Conservation (phyloP, 2,113 vertebrate species). For the Verasper variegatus region DNA sequence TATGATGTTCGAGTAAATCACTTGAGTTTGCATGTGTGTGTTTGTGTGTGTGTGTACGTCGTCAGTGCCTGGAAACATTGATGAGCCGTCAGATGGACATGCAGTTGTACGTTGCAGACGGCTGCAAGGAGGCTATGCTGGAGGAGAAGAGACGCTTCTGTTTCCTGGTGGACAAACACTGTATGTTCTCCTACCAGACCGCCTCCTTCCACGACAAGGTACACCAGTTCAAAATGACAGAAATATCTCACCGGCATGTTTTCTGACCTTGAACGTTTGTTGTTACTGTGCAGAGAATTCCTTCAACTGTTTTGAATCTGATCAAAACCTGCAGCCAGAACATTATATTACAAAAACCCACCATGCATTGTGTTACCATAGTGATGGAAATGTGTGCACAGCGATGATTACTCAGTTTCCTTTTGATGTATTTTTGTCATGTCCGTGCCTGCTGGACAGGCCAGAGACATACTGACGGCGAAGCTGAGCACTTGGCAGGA, state of each 20-base stretch:
- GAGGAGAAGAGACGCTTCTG: conserved; percentile 97
- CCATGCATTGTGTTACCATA: conserved; percentile 36
- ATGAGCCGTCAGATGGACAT: conserved; percentile 92
- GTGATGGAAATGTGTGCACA: conserved; percentile 15
- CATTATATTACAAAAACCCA: conserved; percentile 10
- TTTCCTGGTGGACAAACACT: conserved; percentile 98
- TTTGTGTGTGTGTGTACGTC: conserved; percentile 26
- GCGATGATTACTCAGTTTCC: conserved; percentile 34
- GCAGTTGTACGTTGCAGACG: conserved; percentile 93
- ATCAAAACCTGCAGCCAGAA: background rate
- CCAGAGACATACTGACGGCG: conserved; percentile 77
- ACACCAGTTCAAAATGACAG: background rate
- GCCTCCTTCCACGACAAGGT: conserved; percentile 91
- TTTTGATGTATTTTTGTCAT: conserved; percentile 31
- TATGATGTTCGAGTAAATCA: background rate
- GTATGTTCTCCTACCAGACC: conserved; percentile 87
- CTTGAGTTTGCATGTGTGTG: background rate
- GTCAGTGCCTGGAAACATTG: conserved; percentile 91
- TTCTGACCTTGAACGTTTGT: too few relatives aligned
- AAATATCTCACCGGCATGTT: too few relatives aligned
- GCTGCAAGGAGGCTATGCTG: conserved; percentile 92
- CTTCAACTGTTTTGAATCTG: too few relatives aligned
- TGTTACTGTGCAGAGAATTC: background rate
- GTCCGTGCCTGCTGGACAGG: conserved; percentile 45
- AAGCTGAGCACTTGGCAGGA: conserved; percentile 93